Percentiles rank a stretch among this genome's conserved stretches.
phyloP scores from a whole-genome alignment of 1,140 invertebrate species.

The Euura lappo region DNA sequence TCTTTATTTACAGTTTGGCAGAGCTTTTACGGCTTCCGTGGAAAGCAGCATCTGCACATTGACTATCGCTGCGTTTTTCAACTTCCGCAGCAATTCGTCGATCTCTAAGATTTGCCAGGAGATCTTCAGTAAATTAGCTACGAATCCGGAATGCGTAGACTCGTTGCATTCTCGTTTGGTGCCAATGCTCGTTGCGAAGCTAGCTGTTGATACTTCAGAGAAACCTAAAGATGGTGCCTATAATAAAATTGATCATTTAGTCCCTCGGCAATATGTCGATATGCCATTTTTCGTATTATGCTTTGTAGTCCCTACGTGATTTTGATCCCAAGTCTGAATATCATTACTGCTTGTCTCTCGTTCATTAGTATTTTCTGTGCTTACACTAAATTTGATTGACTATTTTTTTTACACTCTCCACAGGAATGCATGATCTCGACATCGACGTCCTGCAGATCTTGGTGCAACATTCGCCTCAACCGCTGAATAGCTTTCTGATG shows the following conservation, averaged over 20 bases:
- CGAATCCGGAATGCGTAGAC: constrained; percentile 67
- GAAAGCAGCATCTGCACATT: constrained; percentile 74
- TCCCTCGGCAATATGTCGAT: constrained; percentile 15
- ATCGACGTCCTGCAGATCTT: constrained; percentile 71
- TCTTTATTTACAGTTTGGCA: constrained; percentile 64
- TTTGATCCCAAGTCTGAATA: no score
- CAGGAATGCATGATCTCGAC: constrained; percentile 64
- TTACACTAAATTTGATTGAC: no score
- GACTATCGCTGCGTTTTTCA: constrained; percentile 76
- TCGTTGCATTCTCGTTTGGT: constrained; percentile 72
- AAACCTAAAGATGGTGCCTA: constrained; percentile 51
- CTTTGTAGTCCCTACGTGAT: no score
- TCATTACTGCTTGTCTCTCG: constrained; percentile 14
- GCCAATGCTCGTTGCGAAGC: constrained; percentile 74
- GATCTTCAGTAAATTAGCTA: constrained; percentile 71
- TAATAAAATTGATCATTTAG: no score
- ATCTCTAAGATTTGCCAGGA: constrained; percentile 70
- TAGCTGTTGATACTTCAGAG: constrained; percentile 53
- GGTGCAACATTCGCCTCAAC: constrained; percentile 66
- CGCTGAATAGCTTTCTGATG: constrained; percentile 64
- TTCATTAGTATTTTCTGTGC: background rate
- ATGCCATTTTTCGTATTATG: constrained; percentile 12
- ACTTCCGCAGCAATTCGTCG: constrained; percentile 71
- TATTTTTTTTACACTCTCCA: no score
- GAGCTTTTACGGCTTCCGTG: constrained; percentile 69